These are phyloP conservation scores for Myotis daubentonii DNA, from an alignment of 2,797 vertebrate genomes.

Conservation along the genomic window DNA sequence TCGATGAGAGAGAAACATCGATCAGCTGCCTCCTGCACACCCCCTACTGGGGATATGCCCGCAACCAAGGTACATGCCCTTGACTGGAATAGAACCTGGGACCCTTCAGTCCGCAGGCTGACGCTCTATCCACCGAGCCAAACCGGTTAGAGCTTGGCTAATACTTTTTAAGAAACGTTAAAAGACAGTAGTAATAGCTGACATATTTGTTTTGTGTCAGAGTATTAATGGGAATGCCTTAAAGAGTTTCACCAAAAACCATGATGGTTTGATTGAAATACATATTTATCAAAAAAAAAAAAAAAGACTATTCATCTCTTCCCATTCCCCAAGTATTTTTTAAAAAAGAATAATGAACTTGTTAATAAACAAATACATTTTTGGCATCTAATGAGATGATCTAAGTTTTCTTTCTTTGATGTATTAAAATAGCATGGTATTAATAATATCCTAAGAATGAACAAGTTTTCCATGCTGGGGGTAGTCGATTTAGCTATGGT, in stretches of 20 bases:
- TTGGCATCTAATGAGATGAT: slow-evolving; percentile 5
- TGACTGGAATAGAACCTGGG: too few species aligned
- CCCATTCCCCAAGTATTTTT: not conserved
- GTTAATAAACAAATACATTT: not conserved
- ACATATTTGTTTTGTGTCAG: not conserved
- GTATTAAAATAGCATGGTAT: slow-evolving; percentile 25
- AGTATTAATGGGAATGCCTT: not conserved
- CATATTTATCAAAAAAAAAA: not conserved
- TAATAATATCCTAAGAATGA: slow-evolving; percentile 25
- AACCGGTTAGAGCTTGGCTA: too few species aligned
- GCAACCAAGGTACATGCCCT: too few species aligned
- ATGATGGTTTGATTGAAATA: slow-evolving; percentile 14
- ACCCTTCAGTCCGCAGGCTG: too few species aligned
- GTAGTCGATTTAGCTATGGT: not conserved
- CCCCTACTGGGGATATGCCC: too few species aligned
- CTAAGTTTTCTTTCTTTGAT: slow-evolving; percentile 11
- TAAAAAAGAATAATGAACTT: slow-evolving; percentile 2
- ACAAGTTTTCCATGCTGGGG: not conserved
- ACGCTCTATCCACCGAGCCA: too few species aligned
- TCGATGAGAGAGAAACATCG: too few species aligned
- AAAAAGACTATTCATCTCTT: not conserved
- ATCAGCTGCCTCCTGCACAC: too few species aligned
- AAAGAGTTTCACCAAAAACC: not conserved
- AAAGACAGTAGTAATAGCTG: not conserved
- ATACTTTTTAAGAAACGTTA: not conserved